Conservation (phyloP, 1,140 invertebrate genomes). For the Chrysomallon squamiferum region DNA sequence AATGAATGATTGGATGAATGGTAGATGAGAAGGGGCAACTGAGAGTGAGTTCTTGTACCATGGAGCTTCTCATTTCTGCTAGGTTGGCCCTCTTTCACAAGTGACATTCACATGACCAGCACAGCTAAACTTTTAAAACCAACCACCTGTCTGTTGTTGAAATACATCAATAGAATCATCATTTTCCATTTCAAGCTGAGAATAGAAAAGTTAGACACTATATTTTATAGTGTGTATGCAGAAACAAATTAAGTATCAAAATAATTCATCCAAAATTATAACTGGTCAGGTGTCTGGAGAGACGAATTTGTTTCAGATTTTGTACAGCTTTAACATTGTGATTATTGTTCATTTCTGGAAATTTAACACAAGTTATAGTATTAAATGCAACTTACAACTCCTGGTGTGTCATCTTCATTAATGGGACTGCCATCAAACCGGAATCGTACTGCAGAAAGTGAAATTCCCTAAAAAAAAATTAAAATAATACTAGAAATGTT, state of each 20-base stretch:
- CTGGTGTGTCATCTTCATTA: conserved; percentile 88
- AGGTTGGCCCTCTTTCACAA: not conserved
- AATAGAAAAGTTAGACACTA: conserved; percentile 16
- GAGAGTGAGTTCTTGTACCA: no score
- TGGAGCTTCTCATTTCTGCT: no score
- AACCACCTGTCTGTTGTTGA: conserved; percentile 89
- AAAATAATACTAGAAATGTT: no score
- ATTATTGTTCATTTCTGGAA: no score
- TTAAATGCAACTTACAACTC: conserved; percentile 54
- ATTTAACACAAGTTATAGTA: no score
- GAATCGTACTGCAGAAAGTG: conserved; percentile 86
- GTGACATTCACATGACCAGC: not conserved
- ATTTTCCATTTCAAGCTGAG: conserved; percentile 88
- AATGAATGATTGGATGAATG: no score
- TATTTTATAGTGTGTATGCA: no score
- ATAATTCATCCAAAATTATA: not conserved
- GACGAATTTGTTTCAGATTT: no score
- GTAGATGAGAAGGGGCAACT: no score
- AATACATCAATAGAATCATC: conserved; percentile 95
- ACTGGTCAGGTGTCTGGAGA: conserved; percentile 1
- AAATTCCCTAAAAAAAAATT: conserved; percentile 47
- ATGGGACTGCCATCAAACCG: conserved; percentile 92
- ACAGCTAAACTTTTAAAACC: not conserved
- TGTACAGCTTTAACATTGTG: no score
- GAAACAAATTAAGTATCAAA: not conserved